Evolutionary conservation across 2,888 invertebrate species (phyloP).

Genomic region (Tetragonisca angustula): DNA sequence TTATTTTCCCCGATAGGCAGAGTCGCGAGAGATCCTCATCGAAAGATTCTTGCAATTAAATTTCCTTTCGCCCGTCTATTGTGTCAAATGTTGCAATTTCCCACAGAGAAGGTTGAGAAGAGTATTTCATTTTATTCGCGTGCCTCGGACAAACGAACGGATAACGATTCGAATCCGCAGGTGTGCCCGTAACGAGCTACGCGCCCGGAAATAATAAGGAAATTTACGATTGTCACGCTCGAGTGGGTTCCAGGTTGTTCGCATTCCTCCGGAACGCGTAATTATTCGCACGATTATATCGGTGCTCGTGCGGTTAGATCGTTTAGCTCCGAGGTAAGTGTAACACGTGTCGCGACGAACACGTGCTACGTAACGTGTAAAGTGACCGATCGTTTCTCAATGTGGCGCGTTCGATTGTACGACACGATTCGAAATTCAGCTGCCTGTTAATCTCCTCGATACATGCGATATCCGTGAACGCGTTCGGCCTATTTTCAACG

Average conservation of each 20-base stretch:
- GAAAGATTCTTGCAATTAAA: neutral
- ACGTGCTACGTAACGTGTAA: slow-evolving; percentile 35
- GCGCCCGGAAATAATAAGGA: slow-evolving; percentile 32
- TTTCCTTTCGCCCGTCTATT: neutral
- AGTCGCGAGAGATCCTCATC: too few relatives aligned
- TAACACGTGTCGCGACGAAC: slow-evolving; percentile 57
- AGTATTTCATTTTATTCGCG: neutral
- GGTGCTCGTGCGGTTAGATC: slow-evolving; percentile 33
- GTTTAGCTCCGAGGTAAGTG: slow-evolving; percentile 51
- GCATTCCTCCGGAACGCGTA: slow-evolving; percentile 45
- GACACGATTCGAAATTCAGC: slow-evolving; percentile 34
- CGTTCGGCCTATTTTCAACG: neutral
- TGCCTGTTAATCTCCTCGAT: slow-evolving; percentile 1
- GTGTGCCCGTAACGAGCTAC: slow-evolving; percentile 26
- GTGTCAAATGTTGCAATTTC: neutral
- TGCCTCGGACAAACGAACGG: slow-evolving; percentile 19
- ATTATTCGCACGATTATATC: slow-evolving; percentile 58
- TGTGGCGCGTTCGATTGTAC: slow-evolving; percentile 35
- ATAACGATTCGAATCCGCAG: slow-evolving; percentile 30
- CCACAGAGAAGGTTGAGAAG: neutral
- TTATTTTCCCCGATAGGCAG: neutral
- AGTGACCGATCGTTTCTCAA: slow-evolving; percentile 57
- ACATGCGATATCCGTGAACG: neutral
- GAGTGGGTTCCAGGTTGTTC: slow-evolving; percentile 40
- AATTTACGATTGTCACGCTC: slow-evolving; percentile 41